Percentiles rank a stretch among this genome's conserved stretches.
phyloP scores from a whole-genome alignment of 2,113 vertebrate species.

The Rostratula benghalensis region DNA sequence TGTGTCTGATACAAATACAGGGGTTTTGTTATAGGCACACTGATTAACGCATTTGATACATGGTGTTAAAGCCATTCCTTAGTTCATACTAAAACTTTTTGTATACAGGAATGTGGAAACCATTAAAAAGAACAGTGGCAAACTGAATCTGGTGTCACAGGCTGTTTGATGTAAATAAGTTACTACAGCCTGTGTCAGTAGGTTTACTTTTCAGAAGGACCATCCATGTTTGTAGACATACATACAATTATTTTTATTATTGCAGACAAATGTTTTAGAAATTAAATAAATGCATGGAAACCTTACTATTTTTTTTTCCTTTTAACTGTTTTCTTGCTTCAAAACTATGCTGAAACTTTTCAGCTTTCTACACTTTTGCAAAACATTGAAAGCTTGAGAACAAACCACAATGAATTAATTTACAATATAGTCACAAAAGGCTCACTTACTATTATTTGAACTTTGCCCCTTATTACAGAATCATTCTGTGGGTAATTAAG shows the following conservation, averaged over 20 bases:
- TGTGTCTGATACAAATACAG: not conserved
- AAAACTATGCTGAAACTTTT: not conserved
- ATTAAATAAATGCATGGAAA: not conserved
- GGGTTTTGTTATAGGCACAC: not conserved
- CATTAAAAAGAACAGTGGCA: not conserved
- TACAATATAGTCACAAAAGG: not conserved
- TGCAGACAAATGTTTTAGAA: not conserved
- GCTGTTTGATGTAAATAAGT: not conserved
- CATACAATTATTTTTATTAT: not conserved
- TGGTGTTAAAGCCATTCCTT: not conserved
- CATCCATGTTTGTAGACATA: not conserved
- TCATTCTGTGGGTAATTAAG: not conserved
- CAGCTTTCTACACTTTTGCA: not conserved
- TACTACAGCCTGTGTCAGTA: not conserved
- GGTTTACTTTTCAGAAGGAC: not conserved
- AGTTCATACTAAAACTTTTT: not conserved
- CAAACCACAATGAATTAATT: not conserved
- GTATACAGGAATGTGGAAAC: not conserved
- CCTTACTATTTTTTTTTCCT: not conserved
- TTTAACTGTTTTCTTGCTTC: not conserved
- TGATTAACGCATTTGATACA: not conserved
- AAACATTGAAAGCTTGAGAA: not conserved
- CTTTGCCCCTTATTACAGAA: not conserved
- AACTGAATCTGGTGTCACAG: too few relatives aligned
- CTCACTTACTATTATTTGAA: not conserved